These are phyloP conservation scores for Dilophus febrilis DNA, from an alignment of 2,888 invertebrate genomes.

Conservation along the genomic window DNA sequence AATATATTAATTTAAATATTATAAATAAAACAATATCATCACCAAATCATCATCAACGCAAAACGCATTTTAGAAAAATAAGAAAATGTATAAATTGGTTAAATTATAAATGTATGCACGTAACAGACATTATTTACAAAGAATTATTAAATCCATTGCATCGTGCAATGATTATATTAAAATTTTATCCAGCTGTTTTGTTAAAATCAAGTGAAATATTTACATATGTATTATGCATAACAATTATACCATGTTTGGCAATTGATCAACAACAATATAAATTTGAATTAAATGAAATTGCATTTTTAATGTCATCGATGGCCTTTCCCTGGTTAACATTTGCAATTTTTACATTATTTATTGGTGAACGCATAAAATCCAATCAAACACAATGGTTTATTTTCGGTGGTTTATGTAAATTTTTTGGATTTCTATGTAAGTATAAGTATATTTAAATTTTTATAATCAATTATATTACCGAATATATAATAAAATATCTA, in stretches of 20 bases:
- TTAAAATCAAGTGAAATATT: slow-evolving; percentile 7
- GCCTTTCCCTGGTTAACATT: neutral
- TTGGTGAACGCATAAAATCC: neutral
- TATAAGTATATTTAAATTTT: too few species aligned
- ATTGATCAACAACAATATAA: slow-evolving; percentile 1
- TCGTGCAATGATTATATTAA: slow-evolving; percentile 3
- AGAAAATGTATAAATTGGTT: neutral
- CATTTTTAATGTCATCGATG: neutral
- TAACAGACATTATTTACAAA: neutral
- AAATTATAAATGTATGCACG: neutral
- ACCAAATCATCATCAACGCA: neutral
- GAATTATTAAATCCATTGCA: slow-evolving; percentile 4
- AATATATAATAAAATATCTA: too few species aligned
- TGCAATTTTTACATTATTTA: neutral
- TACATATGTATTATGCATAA: slow-evolving; percentile 4
- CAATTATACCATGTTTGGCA: slow-evolving; percentile 4
- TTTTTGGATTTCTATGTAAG: slow-evolving; percentile 1
- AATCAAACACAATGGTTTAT: neutral
- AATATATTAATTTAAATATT: slow-evolving; percentile 4
- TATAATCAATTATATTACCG: too few species aligned
- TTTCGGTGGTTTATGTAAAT: neutral
- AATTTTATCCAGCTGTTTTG: slow-evolving; percentile 6
- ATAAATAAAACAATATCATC: slow-evolving; percentile 3
- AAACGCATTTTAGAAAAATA: neutral
- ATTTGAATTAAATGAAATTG: neutral